phyloP scores from a whole-genome alignment of 1,140 invertebrate species.

The Caenorhabditis briggsae region DNA sequence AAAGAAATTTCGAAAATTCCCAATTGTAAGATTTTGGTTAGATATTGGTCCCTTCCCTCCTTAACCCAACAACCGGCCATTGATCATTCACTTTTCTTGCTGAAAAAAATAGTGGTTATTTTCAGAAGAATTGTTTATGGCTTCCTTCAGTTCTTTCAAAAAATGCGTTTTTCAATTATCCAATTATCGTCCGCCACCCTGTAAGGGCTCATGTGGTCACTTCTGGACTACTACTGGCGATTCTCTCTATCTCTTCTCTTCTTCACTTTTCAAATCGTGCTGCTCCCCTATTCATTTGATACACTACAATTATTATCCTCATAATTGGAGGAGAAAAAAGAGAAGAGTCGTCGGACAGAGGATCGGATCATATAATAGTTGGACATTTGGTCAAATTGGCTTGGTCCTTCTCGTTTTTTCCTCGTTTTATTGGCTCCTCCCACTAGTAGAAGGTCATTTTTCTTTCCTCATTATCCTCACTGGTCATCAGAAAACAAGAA shows the following conservation, averaged over 20 bases:
- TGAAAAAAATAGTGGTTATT: too few species aligned
- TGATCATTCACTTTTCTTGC: too few species aligned
- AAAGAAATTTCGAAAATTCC: too few species aligned
- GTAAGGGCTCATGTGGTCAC: constrained; percentile 13
- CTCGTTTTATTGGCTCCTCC: background rate
- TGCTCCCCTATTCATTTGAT: constrained; percentile 24
- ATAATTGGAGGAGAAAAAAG: background rate
- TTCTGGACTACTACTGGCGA: constrained; percentile 7
- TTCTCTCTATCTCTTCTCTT: background rate
- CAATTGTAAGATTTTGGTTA: too few species aligned
- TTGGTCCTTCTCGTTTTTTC: constrained; percentile 1
- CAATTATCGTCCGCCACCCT: too few species aligned
- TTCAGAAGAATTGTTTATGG: too few species aligned
- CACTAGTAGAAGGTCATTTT: constrained; percentile 15
- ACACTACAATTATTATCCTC: constrained; percentile 53
- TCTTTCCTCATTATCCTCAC: background rate
- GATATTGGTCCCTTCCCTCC: too few species aligned
- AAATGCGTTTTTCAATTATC: too few species aligned
- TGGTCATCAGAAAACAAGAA: background rate
- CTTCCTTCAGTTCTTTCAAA: too few species aligned
- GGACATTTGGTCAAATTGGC: constrained; percentile 53
- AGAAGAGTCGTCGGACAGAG: too few species aligned
- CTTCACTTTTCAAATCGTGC: background rate
- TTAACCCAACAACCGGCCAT: too few species aligned
- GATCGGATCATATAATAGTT: constrained; percentile 54